Base-by-base conservation (phyloP, 2,888 invertebrate species). In the Calephelis perditalis region DNA sequence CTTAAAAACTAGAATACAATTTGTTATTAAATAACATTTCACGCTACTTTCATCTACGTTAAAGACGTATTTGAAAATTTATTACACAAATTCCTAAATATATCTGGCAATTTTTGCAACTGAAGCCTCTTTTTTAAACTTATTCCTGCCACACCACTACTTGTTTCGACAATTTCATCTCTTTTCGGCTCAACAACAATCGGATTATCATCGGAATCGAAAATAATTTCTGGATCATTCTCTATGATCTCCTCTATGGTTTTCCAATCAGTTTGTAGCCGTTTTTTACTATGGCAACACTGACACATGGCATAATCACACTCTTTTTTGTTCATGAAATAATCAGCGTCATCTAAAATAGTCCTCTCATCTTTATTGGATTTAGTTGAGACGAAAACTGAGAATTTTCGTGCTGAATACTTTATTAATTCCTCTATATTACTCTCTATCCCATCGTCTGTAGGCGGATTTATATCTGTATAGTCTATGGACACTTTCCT, bases 211-310 rank as follows among this genome's bases (percentile, higher is more conserved):
- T 89, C 82, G 9, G 73, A 67, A 75, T 90, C 89, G 71, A 90
- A 90, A 64, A 90, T 89, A 1, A 90, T 89, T 67, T 90, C 90
- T 2, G 89, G 87, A 71, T 90, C 88, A 54, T 88, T 87, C 57
- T 88, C 88, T n/a, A 90, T 90, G 1, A 86, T 85, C 59, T 87
- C 83, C 71, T 87, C 88, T 36, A 90, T 86, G 0, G 82, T 79
- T 60, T 82, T 71, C 90, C 90, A 90, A 59, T 87, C 80, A 0
- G 82, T 85, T 5, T 68, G 77, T 47, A 80, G 15, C 61, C 74
- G 82, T 69, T 73, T 85, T 67, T 76, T 75, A 0, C 71, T 63
- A 12, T 70, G 71, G 71, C 86, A 86, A 79, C 87, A 87, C 68
- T 83, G 74, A 65, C 86, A 88, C 77, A 82, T 75, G 47, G 81